Evolutionary conservation across 2,113 vertebrate species (phyloP), one percentile per base, ranked within the genome.

Genomic region (Perca flavescens): DNA sequence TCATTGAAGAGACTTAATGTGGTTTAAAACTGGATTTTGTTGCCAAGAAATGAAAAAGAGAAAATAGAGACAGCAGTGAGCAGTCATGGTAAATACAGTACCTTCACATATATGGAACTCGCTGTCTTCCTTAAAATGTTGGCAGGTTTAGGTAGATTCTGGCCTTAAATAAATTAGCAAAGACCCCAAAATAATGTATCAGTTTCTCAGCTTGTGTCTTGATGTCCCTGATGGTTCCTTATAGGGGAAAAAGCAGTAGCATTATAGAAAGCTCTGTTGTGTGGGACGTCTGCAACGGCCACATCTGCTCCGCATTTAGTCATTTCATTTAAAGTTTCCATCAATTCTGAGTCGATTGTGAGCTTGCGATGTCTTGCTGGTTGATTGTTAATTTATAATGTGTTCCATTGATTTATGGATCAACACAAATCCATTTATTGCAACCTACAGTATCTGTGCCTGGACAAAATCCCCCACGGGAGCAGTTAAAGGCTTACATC

Each of bases 401-500:
- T 89, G 86, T 52, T 50, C 62, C 49, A 34, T 62, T 78, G 83
- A 86, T 77, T 83, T 75, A 85, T 79, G 82, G 82, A 87, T 84
- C 72, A 82, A 70, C 84, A 50, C 70, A 84, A 88, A 89, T 90
- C 85, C 79, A 86, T 88, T 82, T 83, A 86, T 85, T 88, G 64
- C 78, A 89, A 83, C 86, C 86, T 88, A 77, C 80, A 71, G 64
- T 79, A 83, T 90, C 85, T 78, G 84, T 79, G 86, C 82, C 70
- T 40, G 77, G 76, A 83, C 77, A 47, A 53, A 89, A 91, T 85
- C 88, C 91, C 82, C 88, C 66, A 13, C 82, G 73, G 65, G 79
- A 87, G 40, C 83, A 83, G 65, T 87, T 82, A 63, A 88, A 69
- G 83, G 86, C 86, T 91, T 89, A 83, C 85, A 69, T 89, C 66